Evolutionary conservation across 2,797 vertebrate genomes (phyloP).

Genomic region (Fistularia commersonii): DNA sequence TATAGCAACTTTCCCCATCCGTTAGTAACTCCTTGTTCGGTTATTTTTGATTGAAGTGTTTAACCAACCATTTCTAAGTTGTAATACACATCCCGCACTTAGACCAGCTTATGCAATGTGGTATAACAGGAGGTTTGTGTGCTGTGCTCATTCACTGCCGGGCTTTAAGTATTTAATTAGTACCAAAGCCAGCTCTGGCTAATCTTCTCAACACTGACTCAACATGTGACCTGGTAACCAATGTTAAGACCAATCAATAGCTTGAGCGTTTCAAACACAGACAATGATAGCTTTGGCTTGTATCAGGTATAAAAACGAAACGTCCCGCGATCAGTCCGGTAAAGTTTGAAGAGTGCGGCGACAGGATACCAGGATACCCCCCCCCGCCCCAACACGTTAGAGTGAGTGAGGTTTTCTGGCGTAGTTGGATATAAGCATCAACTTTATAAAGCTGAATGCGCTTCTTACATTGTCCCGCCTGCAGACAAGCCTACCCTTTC

Average conservation of each 20-base stretch:
- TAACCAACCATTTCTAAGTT: background rate
- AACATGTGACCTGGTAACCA: slow-evolving; percentile 72
- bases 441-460: background rate
- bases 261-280: slow-evolving; percentile 37
- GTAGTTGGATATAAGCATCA: too few species aligned
- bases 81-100: slow-evolving; percentile 27
- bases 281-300: slow-evolving; percentile 42
- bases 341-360: slow-evolving; percentile 6
- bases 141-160: slow-evolving; percentile 62
- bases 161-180: slow-evolving; percentile 77
- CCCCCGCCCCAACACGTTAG: too few species aligned
- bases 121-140: slow-evolving; percentile 53
- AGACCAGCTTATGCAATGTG: slow-evolving; percentile 27
- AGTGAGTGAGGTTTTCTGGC: too few species aligned
- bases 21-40: background rate
- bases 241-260: slow-evolving; percentile 58
- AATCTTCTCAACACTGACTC: slow-evolving; percentile 73
- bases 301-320: slow-evolving; percentile 5
- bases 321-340: slow-evolving; percentile 6
- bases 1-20: background rate
- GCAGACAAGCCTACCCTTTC: slow-evolving; percentile 61
- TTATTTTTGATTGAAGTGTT: background rate
- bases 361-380: too few species aligned
- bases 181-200: slow-evolving; percentile 68
- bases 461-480: slow-evolving; percentile 24